Conservation (phyloP, 2,888 invertebrate species). For the Parelbella ahira region DNA sequence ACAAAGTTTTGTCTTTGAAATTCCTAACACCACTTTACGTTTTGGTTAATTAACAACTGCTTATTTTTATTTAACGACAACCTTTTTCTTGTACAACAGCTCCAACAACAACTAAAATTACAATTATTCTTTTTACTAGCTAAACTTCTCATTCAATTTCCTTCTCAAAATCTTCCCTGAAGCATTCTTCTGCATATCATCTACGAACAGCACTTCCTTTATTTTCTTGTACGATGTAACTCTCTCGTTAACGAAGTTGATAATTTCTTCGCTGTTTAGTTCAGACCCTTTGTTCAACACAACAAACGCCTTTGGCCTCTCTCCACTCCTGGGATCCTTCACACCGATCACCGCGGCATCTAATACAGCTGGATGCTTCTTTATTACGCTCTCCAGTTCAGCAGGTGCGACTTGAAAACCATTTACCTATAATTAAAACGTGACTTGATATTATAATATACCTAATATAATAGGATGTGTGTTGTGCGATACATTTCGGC, state of each 20-base stretch:
- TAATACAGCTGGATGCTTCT: constrained; percentile 85
- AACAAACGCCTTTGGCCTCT: constrained; percentile 88
- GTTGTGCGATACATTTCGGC: too few relatives aligned
- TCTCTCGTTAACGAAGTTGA: constrained; percentile 82
- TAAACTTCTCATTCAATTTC: constrained; percentile 63
- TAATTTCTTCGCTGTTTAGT: constrained; percentile 77
- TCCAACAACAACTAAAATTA: too few relatives aligned
- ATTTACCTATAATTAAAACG: constrained; percentile 8
- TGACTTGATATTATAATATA: too few relatives aligned
- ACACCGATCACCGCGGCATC: constrained; percentile 93
- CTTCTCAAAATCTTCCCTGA: constrained; percentile 89
- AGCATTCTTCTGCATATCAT: constrained; percentile 86
- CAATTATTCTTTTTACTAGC: too few relatives aligned
- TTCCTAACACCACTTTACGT: too few relatives aligned
- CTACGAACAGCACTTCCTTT: constrained; percentile 81
- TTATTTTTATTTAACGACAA: too few relatives aligned
- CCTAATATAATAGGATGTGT: too few relatives aligned
- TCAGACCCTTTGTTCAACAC: constrained; percentile 72
- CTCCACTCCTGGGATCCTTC: constrained; percentile 84
- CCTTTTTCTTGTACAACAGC: too few relatives aligned
- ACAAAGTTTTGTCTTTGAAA: too few relatives aligned
- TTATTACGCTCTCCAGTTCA: constrained; percentile 88
- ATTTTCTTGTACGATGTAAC: constrained; percentile 89
- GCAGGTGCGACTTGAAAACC: constrained; percentile 90
- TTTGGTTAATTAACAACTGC: too few relatives aligned